These are phyloP conservation scores for Vombatus ursinus DNA, from an alignment of 2,113 vertebrate species.

Conservation along the genomic window DNA sequence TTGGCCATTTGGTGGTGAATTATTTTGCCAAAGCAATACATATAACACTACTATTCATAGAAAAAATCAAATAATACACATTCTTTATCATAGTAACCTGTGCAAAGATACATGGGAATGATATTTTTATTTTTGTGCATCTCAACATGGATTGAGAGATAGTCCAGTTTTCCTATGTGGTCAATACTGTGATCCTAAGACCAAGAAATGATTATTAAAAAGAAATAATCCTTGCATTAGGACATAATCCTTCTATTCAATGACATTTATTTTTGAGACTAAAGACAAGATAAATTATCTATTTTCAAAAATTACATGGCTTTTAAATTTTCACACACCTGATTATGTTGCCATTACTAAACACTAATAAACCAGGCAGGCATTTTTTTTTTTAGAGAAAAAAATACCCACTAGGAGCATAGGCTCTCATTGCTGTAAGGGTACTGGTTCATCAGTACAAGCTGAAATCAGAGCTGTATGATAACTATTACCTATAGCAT, in stretches of 20 bases:
- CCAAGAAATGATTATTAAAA: not conserved
- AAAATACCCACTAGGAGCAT: conserved; percentile 40
- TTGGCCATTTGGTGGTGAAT: not conserved
- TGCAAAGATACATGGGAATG: not conserved
- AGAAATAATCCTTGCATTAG: conserved; percentile 43
- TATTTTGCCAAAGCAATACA: not conserved
- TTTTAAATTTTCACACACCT: not conserved
- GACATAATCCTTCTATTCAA: conserved; percentile 73
- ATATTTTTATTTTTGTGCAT: not conserved
- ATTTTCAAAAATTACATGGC: not conserved
- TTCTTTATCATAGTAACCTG: not conserved
- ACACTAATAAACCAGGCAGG: conserved; percentile 39
- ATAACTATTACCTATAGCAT: not conserved
- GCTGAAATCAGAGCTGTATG: conserved; percentile 25
- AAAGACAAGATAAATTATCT: conserved; percentile 58
- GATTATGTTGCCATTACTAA: conserved; percentile 49
- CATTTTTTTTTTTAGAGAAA: conserved; percentile 69
- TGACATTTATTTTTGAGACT: conserved; percentile 54
- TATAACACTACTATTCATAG: not conserved
- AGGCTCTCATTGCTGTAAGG: conserved; percentile 21
- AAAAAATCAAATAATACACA: not conserved
- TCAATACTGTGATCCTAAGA: not conserved
- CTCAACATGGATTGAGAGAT: not conserved
- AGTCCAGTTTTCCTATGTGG: not conserved
- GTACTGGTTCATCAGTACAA: not conserved